phyloP scores from a whole-genome alignment of 2,888 invertebrate species.

The Psylliodes chrysocephalus region DNA sequence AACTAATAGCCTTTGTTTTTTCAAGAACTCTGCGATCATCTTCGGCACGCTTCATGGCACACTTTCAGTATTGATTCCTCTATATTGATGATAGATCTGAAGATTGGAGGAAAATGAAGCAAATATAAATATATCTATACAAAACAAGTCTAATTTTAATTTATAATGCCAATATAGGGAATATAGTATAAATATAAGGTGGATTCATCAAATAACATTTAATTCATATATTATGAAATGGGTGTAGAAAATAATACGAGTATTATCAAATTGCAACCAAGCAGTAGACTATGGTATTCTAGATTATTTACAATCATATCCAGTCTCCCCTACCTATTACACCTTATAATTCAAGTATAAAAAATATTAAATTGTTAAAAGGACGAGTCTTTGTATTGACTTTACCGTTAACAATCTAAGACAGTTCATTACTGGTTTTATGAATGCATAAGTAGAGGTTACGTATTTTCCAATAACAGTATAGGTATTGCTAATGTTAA shows the following conservation, averaged over 20 bases:
- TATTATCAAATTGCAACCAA: too few species aligned
- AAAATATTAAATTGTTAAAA: background rate
- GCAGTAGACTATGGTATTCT: too few species aligned
- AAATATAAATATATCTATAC: too few species aligned
- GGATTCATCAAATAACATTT: too few species aligned
- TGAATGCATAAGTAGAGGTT: background rate
- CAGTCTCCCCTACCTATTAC: background rate
- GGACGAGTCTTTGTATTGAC: background rate
- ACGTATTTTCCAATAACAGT: background rate
- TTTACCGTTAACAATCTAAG: background rate
- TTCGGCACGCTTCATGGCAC: constrained; percentile 23
- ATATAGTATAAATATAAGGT: too few species aligned
- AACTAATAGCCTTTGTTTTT: constrained; percentile 4
- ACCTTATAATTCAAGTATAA: background rate
- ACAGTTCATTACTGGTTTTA: background rate
- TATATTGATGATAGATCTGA: too few species aligned
- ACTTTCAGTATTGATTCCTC: constrained; percentile 4
- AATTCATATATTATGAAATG: too few species aligned
- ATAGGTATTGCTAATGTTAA: background rate
- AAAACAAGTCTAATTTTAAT: too few species aligned
- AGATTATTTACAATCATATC: too few species aligned
- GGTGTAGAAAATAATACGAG: too few species aligned
- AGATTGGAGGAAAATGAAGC: background rate
- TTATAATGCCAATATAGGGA: too few species aligned
- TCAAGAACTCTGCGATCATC: constrained; percentile 14